Evolutionary conservation across 2,888 invertebrate genomes (phyloP), one percentile per base, ranked within the genome.

Genomic region (Amblyjoppa proteus): DNA sequence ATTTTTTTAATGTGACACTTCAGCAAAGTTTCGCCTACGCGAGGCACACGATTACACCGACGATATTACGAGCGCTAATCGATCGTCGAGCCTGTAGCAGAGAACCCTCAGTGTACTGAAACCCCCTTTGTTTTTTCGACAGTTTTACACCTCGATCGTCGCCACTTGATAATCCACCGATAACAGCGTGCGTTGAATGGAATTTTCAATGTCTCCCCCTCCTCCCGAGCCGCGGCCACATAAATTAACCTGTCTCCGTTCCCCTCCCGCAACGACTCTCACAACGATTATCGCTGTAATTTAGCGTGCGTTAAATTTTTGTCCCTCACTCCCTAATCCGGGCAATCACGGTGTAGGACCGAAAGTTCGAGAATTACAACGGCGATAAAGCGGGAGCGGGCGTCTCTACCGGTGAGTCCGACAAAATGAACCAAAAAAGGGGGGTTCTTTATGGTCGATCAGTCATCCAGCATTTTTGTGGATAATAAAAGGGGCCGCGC

Each of bases 371-470:
- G 75, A 53, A 74, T 74, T 70, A 49, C 25, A 41, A 49, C 38
- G 5, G 69, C 70, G 66, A 71, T 61, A 61, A 64, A 49, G 31
- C 49, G 31, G 28, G 51, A 51, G 51, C 53, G 77, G 45, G 58
- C 64, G 61, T 81, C 58, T 66, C 58, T 66, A 73, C 66, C 25
- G 34, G 64, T 28, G 64, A 53, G 61, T 34, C 61, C 31, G 74
- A 51, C 16, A 77, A 56, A 70, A 80, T 69, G 74, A 74, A 74
- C 31, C 28, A 41, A 11, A 66, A 66, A 41, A 53, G 31, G 11
- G 28, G 11, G 64, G n/a, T n/a, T 20, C 45, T 81, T 81, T 84
- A 84, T 73, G 81, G 77, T 81, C 84, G 81, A 84, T 84, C 76
- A 64, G 69, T 84, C 84, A 84, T 81, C 66, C 81, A 45, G 38